Conservation (phyloP, 2,113 vertebrate genomes). For the Nanger granti region DNA sequence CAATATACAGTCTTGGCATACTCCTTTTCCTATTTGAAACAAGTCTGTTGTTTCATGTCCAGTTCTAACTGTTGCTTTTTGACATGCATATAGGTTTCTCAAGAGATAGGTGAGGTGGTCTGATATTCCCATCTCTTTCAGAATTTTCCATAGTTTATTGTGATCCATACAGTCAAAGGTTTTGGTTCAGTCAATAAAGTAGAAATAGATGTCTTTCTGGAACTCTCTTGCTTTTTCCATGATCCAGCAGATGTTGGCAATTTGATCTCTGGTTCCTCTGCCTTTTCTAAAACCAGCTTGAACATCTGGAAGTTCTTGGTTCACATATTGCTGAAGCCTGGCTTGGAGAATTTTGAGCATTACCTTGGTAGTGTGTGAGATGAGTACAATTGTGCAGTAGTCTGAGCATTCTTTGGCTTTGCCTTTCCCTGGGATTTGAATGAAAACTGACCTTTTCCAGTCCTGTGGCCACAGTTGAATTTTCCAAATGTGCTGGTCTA, state of each 20-base stretch:
- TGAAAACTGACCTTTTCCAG: neutral
- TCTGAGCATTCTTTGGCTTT: neutral
- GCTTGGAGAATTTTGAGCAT: neutral
- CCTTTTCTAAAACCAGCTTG: neutral
- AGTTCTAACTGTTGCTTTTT: neutral
- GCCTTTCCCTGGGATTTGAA: neutral
- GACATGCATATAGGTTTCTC: neutral
- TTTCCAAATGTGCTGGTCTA: neutral
- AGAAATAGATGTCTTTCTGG: neutral
- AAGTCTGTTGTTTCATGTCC: neutral
- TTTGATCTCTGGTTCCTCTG: neutral
- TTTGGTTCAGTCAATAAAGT: neutral
- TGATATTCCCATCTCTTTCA: neutral
- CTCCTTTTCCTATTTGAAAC: neutral
- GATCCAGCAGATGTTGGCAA: neutral
- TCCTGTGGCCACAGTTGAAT: neutral
- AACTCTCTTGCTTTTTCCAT: neutral
- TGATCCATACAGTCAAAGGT: neutral
- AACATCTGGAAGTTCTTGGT: neutral
- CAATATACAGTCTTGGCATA: neutral
- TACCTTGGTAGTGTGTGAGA: neutral
- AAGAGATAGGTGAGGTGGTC: neutral
- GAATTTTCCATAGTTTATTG: neutral
- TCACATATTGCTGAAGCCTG: neutral
- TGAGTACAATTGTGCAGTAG: neutral